phyloP scores from a whole-genome alignment of 2,888 invertebrate species.

The Agriotes lineatus region DNA sequence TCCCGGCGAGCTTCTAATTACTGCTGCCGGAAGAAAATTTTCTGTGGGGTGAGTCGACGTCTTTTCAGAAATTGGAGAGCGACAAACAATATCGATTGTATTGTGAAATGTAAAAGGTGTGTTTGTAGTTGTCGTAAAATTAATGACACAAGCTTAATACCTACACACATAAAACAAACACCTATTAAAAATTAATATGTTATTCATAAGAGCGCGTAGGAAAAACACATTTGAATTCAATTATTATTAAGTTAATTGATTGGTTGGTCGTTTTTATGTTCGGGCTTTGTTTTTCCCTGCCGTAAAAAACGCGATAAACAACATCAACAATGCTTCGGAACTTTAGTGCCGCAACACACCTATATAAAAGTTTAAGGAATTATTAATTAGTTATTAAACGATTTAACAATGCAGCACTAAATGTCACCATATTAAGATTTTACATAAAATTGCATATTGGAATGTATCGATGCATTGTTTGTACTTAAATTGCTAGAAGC shows the following conservation, averaged over 20 bases:
- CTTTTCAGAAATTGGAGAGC: neutral
- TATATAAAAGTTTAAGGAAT: slow-evolving; percentile 5
- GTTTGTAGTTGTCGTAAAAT: slow-evolving; percentile 24
- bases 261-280: slow-evolving; percentile 20
- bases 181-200: slow-evolving; percentile 36
- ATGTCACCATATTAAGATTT: too few relatives aligned
- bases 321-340: slow-evolving; percentile 18
- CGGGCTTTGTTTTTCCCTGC: slow-evolving; percentile 7
- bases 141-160: slow-evolving; percentile 32
- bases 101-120: slow-evolving; percentile 11
- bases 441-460: too few relatives aligned
- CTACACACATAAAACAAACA: slow-evolving; percentile 34
- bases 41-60: neutral
- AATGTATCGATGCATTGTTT: too few relatives aligned
- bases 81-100: slow-evolving; percentile 17
- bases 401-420: neutral
- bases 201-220: slow-evolving; percentile 36
- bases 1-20: slow-evolving; percentile 1
- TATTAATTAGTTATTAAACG: neutral
- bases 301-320: slow-evolving; percentile 21
- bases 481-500: too few relatives aligned
- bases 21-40: neutral
- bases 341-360: slow-evolving; percentile 21
- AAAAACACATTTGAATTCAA: slow-evolving; percentile 35
- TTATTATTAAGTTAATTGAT: slow-evolving; percentile 32